A percentile compares a stretch with the other conserved stretches of the same genome.
Conservation (phyloP, 2,888 invertebrate species). For the Leucophenga montana region DNA sequence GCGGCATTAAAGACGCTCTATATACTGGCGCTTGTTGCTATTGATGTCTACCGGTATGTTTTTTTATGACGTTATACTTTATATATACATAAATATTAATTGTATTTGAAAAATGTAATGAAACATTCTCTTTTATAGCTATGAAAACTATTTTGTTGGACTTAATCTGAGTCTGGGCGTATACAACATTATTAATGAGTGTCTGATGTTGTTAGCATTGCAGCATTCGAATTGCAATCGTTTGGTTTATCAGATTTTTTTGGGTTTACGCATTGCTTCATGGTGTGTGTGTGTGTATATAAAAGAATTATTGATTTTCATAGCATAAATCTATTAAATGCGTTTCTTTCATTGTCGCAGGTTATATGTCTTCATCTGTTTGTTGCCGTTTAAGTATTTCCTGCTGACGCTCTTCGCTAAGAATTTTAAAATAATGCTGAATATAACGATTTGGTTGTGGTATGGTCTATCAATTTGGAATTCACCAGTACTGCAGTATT, state of each 20-base stretch:
- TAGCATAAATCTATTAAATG: neutral
- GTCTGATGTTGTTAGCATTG: constrained; percentile 66
- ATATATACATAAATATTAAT: neutral
- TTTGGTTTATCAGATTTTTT: constrained; percentile 69
- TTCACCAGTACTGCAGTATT: constrained; percentile 72
- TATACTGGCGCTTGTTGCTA: constrained; percentile 64
- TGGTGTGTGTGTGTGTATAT: constrained; percentile 55
- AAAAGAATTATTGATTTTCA: no score
- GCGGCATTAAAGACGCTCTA: constrained; percentile 69
- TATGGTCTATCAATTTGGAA: constrained; percentile 73
- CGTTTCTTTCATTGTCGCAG: constrained; percentile 36
- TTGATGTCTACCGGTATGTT: constrained; percentile 69
- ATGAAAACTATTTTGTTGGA: constrained; percentile 72
- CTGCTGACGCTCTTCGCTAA: constrained; percentile 72
- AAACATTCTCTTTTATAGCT: constrained; percentile 61
- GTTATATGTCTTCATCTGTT: constrained; percentile 70
- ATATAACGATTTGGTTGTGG: constrained; percentile 71
- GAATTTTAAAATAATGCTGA: constrained; percentile 70
- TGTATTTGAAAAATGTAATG: neutral
- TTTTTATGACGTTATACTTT: neutral
- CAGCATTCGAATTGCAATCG: constrained; percentile 68
- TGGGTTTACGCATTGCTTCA: constrained; percentile 69
- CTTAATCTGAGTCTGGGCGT: constrained; percentile 70
- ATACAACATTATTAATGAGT: constrained; percentile 70
- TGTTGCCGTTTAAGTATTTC: constrained; percentile 72